Percentiles rank a stretch among this genome's conserved stretches.
phyloP scores from a whole-genome alignment of 2,113 vertebrate species.

The Sylvietta virens region DNA sequence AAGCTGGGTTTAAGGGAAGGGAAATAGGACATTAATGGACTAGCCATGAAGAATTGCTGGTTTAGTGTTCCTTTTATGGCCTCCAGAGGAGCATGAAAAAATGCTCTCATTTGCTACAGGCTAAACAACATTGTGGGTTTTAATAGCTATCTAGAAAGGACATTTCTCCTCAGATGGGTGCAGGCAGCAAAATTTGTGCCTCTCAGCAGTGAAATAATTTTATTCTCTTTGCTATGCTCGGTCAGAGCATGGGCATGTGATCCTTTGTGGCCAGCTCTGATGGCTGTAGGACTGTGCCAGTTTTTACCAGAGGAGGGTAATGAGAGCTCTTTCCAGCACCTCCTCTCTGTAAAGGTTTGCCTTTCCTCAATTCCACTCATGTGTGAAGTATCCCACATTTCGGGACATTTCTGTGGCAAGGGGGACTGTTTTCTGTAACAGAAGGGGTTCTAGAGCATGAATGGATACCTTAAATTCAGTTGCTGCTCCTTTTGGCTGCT shows the following conservation, averaged over 20 bases:
- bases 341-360: not conserved
- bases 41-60: not conserved
- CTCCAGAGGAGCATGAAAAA: not conserved
- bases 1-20: not conserved
- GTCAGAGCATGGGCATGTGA: not conserved
- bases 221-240: not conserved
- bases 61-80: not conserved
- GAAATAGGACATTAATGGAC: not conserved
- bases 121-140: not conserved
- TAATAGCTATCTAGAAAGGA: not conserved
- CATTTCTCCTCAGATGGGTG: not conserved
- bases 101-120: not conserved
- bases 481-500: not conserved
- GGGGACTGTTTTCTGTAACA: not conserved
- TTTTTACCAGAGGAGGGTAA: not conserved
- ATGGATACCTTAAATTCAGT: not conserved
- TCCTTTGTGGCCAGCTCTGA: fast-evolving
- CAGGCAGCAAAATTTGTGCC: not conserved
- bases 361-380: not conserved
- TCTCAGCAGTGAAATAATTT: not conserved
- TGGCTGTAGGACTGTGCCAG: not conserved
- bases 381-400: not conserved
- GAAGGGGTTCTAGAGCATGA: not conserved
- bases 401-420: not conserved
- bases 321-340: not conserved